Conservation (phyloP, 2,888 invertebrate species). For the Mimas tiliae region DNA sequence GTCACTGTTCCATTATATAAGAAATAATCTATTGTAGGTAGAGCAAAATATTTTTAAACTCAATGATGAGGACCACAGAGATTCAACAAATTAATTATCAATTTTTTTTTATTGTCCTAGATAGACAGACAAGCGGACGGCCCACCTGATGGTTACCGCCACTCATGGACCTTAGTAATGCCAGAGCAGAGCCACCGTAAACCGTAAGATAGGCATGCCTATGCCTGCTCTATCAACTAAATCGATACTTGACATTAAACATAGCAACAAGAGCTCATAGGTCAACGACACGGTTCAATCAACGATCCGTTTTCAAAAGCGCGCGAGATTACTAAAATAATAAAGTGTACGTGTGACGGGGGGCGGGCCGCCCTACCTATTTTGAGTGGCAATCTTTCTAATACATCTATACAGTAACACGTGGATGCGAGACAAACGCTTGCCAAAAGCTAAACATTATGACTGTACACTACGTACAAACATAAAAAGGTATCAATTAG, state of each 20-base stretch:
- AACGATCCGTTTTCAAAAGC: constrained; percentile 19
- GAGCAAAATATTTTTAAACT: not conserved
- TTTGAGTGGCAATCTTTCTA: constrained; percentile 1
- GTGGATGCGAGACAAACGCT: not conserved
- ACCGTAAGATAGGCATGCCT: no score
- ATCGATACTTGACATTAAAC: not conserved
- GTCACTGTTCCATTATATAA: not conserved
- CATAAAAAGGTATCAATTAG: not conserved
- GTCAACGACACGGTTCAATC: constrained; percentile 11
- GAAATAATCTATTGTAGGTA: not conserved
- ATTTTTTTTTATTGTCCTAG: no score
- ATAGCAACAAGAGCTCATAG: not conserved
- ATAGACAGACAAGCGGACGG: no score
- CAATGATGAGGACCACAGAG: no score
- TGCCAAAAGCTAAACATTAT: constrained; percentile 7
- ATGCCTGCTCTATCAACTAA: no score
- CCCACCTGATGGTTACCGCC: no score
- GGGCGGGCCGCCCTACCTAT: constrained; percentile 12
- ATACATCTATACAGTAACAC: not conserved
- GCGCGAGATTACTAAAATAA: constrained; percentile 7
- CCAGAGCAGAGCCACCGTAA: no score
- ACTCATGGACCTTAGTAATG: no score
- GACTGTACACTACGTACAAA: not conserved
- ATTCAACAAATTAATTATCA: not conserved
- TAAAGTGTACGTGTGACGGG: not conserved